These are phyloP conservation scores for Balanococcus diminutus DNA, from an alignment of 2,888 invertebrate genomes.

Conservation along the genomic window DNA sequence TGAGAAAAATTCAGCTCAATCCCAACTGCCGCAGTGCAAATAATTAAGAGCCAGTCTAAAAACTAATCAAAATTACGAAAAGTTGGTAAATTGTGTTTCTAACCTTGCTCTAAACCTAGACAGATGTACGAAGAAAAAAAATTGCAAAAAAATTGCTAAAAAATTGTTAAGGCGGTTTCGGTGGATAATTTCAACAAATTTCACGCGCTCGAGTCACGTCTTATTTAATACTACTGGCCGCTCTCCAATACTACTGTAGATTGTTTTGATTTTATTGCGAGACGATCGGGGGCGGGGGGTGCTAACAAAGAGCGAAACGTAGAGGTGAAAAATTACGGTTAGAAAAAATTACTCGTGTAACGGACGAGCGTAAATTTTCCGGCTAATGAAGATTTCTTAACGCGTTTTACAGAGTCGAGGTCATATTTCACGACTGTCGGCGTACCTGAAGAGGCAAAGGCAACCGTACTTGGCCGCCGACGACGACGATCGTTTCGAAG, in stretches of 20 bases:
- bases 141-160: neutral
- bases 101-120: no score
- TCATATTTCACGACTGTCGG: conserved; percentile 45
- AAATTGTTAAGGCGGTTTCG: neutral
- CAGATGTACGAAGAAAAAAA: neutral
- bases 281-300: neutral
- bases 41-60: no score
- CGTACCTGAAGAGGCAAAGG: neutral
- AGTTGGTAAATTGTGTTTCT: no score
- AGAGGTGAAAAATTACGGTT: conserved; percentile 5
- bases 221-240: neutral
- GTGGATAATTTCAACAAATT: neutral
- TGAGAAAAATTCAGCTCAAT: no score
- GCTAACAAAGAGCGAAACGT: neutral
- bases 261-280: neutral
- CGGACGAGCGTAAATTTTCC: neutral
- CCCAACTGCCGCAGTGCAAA: no score
- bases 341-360: neutral
- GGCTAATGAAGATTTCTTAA: neutral
- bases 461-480: neutral
- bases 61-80: no score
- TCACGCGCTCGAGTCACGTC: conserved; percentile 7
- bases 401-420: conserved; percentile 49
- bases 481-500: neutral
- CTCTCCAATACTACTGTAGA: neutral